Evolutionary conservation across 1,140 invertebrate genomes (phyloP).

Genomic region (Rhagoletis zephyria): DNA sequence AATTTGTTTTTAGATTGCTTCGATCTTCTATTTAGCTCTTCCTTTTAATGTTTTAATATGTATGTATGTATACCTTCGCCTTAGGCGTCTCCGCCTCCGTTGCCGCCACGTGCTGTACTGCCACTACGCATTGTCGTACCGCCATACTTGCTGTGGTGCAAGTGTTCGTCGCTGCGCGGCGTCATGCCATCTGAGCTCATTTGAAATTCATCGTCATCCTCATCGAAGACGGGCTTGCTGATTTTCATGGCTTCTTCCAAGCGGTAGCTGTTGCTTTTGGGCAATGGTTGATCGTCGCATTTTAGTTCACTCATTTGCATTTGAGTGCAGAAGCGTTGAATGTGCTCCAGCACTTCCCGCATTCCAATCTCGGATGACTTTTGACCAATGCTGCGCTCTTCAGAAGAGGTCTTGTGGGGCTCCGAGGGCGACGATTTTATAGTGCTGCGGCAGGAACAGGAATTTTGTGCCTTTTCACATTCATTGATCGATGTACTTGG

Average conservation of each 20-base stretch:
- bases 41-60: neutral
- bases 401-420: neutral
- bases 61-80: neutral
- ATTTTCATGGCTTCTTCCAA: slow-evolving; percentile 51
- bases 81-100: slow-evolving; percentile 65
- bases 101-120: slow-evolving; percentile 46
- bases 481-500: slow-evolving; percentile 31
- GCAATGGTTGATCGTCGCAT: slow-evolving; percentile 46
- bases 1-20: neutral
- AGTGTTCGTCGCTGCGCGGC: slow-evolving; percentile 63
- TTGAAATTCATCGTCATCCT: slow-evolving; percentile 62
- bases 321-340: slow-evolving; percentile 65
- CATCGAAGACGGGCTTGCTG: slow-evolving; percentile 48
- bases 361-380: slow-evolving; percentile 66
- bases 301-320: slow-evolving; percentile 60
- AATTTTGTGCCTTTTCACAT: slow-evolving; percentile 47
- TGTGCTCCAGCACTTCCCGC: slow-evolving; percentile 64
- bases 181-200: slow-evolving; percentile 65
- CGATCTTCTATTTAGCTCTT: neutral
- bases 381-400: slow-evolving; percentile 57
- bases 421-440: slow-evolving; percentile 55
- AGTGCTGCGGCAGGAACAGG: slow-evolving; percentile 60
- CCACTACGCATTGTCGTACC: slow-evolving; percentile 54
- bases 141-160: slow-evolving; percentile 56
- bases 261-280: slow-evolving; percentile 25